These are phyloP conservation scores for Embiotoca jacksoni DNA, from an alignment of 2,113 vertebrate species.

Conservation along the genomic window DNA sequence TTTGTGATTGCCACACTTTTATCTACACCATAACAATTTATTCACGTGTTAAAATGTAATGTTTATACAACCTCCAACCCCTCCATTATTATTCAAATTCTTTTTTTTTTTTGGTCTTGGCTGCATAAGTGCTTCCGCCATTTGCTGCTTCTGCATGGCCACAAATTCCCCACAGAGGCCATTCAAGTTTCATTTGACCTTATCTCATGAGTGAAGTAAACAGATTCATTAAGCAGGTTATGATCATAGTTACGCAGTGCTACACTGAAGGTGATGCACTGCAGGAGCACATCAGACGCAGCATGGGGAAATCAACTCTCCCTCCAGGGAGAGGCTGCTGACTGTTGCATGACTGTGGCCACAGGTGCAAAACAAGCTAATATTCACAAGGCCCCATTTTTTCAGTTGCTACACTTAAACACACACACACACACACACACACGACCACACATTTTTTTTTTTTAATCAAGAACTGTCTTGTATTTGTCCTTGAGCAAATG, in stretches of 20 bases:
- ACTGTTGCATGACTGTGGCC: constrained; percentile 1
- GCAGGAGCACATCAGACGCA: constrained; percentile 27
- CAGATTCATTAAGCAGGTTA: constrained; percentile 73
- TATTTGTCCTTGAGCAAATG: not conserved
- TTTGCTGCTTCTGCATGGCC: constrained; percentile 1
- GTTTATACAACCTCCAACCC: not conserved
- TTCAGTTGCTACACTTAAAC: not conserved
- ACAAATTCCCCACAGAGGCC: constrained; percentile 29
- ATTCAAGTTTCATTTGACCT: constrained; percentile 69
- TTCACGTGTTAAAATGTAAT: not conserved
- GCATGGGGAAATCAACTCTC: constrained; percentile 69
- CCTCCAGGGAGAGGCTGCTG: constrained; percentile 34
- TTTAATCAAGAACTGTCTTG: not conserved
- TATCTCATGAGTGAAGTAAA: constrained; percentile 66
- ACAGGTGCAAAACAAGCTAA: constrained; percentile 57
- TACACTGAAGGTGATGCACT: constrained; percentile 42
- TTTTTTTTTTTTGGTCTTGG: not conserved
- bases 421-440: not conserved
- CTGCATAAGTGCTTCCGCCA: not conserved
- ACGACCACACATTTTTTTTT: not conserved
- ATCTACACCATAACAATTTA: not conserved
- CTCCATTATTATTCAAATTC: not conserved
- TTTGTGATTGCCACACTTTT: not conserved
- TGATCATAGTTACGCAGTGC: constrained; percentile 72
- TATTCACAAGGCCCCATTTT: not conserved